Evolutionary conservation across 2,797 vertebrate genomes (phyloP).

Genomic region (Chelonia mydas): DNA sequence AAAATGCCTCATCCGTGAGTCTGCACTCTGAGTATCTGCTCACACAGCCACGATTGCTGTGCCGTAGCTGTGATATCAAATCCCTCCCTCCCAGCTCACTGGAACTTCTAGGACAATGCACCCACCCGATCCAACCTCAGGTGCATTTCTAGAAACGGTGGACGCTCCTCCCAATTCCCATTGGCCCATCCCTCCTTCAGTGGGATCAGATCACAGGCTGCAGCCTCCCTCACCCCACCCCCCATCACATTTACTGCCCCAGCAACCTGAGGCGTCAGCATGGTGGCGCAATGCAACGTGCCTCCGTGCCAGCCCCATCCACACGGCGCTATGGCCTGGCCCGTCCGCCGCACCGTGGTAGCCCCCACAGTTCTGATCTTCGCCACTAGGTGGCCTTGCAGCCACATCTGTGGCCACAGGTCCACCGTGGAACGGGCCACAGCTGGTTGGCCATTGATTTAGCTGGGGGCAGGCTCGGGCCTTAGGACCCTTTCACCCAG

Average conservation of each 20-base stretch:
- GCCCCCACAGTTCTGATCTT: background rate
- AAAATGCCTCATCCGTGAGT: background rate
- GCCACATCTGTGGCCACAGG: background rate
- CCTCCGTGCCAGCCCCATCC: background rate
- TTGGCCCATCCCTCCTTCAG: background rate
- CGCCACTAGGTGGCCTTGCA: background rate
- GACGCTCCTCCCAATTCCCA: background rate
- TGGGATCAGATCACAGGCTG: background rate
- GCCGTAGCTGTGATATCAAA: background rate
- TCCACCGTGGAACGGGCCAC: background rate
- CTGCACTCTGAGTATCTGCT: background rate
- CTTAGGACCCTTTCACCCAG: background rate
- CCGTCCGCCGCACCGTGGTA: rapidly evolving
- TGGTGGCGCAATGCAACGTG: background rate
- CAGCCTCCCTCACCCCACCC: background rate
- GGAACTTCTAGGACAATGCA: background rate
- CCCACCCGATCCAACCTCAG: background rate
- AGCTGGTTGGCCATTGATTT: background rate
- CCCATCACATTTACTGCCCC: background rate
- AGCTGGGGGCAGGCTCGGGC: background rate
- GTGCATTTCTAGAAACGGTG: too few relatives aligned
- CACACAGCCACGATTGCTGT: background rate
- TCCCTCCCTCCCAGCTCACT: background rate
- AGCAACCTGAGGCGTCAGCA: background rate
- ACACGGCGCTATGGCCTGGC: rapidly evolving